A percentile compares a stretch with the other conserved stretches of the same genome.
Conservation (phyloP, 2,113 vertebrate species). For the Equus quagga region DNA sequence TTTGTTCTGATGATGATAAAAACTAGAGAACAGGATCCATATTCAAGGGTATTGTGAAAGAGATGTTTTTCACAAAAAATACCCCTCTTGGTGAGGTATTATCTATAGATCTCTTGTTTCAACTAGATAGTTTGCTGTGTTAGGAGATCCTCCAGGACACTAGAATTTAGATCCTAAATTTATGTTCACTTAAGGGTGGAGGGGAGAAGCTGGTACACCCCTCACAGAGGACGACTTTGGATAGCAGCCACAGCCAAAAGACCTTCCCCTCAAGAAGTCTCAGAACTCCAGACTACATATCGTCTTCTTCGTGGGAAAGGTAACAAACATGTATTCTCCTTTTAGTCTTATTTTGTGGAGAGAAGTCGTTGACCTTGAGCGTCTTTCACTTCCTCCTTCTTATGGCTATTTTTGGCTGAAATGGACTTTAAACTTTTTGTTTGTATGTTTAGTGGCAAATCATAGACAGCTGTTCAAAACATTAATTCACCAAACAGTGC, state of each 20-base stretch:
- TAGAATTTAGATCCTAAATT: slow-evolving; percentile 63
- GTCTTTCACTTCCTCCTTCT: slow-evolving; percentile 51
- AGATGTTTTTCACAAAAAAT: neutral
- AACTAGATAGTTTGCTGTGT: slow-evolving; percentile 28
- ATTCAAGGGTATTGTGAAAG: neutral
- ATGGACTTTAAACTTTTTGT: slow-evolving; percentile 6
- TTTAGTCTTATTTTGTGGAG: slow-evolving; percentile 5
- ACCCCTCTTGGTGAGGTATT: neutral
- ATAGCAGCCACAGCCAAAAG: slow-evolving; percentile 96
- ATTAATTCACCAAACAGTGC: neutral
- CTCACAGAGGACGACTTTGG: slow-evolving; percentile 97
- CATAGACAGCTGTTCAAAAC: neutral
- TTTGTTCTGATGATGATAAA: neutral
- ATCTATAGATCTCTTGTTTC: neutral
- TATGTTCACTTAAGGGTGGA: slow-evolving; percentile 91
- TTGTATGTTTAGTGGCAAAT: neutral
- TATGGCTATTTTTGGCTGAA: neutral
- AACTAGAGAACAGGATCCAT: slow-evolving; percentile 35
- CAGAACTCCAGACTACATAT: slow-evolving; percentile 93
- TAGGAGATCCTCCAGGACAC: slow-evolving; percentile 1
- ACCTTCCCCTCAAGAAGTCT: slow-evolving; percentile 93
- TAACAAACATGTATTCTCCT: slow-evolving; percentile 72
- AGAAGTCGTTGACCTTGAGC: neutral
- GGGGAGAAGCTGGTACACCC: slow-evolving; percentile 97
- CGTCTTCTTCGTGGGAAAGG: slow-evolving; percentile 90